phyloP scores from a whole-genome alignment of 2,888 invertebrate genomes.

The Zaprionus bogoriensis region DNA sequence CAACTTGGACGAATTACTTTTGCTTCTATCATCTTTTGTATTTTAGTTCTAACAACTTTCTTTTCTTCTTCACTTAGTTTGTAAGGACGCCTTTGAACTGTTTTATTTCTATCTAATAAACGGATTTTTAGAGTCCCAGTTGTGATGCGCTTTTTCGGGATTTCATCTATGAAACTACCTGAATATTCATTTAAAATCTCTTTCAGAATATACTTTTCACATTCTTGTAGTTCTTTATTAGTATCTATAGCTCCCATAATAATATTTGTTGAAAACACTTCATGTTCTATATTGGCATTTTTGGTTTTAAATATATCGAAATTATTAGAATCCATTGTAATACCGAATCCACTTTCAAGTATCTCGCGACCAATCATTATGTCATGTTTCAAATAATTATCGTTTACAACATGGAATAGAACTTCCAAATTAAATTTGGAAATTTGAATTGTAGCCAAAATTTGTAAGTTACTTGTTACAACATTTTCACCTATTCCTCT shows the following conservation, averaged over 20 bases:
- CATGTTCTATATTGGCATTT: too few species aligned
- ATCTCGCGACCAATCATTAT: slow-evolving; percentile 25
- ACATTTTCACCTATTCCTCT: slow-evolving; percentile 21
- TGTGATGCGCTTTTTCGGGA: background rate
- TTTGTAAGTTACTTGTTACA: slow-evolving; percentile 16
- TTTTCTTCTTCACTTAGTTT: slow-evolving; percentile 1
- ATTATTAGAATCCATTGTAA: slow-evolving; percentile 12
- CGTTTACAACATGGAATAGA: slow-evolving; percentile 12
- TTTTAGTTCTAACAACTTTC: slow-evolving; percentile 9
- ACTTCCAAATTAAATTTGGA: slow-evolving; percentile 21
- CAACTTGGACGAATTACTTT: slow-evolving; percentile 12
- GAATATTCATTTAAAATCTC: too few species aligned
- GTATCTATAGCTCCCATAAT: background rate
- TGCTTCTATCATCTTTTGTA: slow-evolving; percentile 10
- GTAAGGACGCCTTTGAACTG: slow-evolving; percentile 5
- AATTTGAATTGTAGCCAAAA: slow-evolving; percentile 18
- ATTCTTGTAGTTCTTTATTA: background rate
- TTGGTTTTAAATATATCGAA: slow-evolving; percentile 15
- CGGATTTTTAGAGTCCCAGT: background rate
- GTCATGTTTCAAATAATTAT: slow-evolving; percentile 18
- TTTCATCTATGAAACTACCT: background rate
- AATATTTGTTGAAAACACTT: too few species aligned
- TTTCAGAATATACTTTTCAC: background rate
- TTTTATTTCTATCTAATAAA: background rate
- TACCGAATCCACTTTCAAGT: slow-evolving; percentile 7